Evolutionary conservation across 2,888 invertebrate genomes (phyloP).

Genomic region (Argyra leucocephala): DNA sequence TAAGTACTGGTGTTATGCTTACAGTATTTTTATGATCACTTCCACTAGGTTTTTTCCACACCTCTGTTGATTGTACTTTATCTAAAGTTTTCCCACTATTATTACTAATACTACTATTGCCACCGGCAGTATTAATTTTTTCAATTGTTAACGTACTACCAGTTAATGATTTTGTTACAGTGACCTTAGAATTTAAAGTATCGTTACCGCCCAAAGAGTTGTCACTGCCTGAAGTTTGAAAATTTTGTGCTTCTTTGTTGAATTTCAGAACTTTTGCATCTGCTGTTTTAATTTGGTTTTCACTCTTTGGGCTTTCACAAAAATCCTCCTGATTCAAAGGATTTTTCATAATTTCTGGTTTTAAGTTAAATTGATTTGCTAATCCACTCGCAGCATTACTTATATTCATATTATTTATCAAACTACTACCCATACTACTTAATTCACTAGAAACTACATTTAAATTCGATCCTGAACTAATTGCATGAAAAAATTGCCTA

Average conservation of each 20-base stretch:
- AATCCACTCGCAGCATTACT: not conserved
- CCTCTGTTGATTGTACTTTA: not conserved
- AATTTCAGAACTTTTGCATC: conserved; percentile 19
- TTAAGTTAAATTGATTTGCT: not conserved
- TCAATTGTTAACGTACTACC: not conserved
- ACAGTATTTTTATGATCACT: conserved; percentile 34
- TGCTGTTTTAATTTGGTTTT: conserved; percentile 13
- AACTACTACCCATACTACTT: conserved; percentile 28
- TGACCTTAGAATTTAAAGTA: conserved; percentile 32
- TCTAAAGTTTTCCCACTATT: not conserved
- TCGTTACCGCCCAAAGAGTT: conserved; percentile 48
- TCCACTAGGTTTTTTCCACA: not conserved
- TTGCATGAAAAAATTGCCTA: conserved; percentile 28
- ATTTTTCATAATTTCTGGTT: conserved; percentile 25
- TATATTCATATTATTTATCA: conserved; percentile 12
- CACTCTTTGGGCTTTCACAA: conserved; percentile 51
- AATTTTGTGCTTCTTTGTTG: conserved; percentile 25
- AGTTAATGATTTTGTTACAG: conserved; percentile 20
- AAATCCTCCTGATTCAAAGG: conserved; percentile 44
- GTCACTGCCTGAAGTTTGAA: conserved; percentile 20
- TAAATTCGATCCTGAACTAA: conserved; percentile 22
- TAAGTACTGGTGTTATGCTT: conserved; percentile 35
- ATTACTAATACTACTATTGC: not conserved
- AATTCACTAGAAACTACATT: conserved; percentile 25
- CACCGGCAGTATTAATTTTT: not conserved